Base-by-base conservation (phyloP, 1,140 invertebrate species). In the Whitmania pigra region DNA sequence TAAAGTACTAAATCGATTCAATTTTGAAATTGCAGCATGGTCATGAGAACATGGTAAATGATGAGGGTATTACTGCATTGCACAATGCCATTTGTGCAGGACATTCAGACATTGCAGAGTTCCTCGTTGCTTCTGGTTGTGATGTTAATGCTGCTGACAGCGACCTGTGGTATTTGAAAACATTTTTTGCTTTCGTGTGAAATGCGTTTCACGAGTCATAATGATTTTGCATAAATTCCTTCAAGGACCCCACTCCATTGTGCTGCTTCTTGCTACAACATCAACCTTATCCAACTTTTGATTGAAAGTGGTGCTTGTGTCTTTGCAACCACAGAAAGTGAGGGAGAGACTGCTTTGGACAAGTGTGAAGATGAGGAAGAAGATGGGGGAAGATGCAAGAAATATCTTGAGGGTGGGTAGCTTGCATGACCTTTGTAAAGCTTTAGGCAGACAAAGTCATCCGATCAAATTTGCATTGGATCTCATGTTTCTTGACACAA, bases 31-130 rank as follows among this genome's bases (percentile, higher is more conserved):
- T 49, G 15, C 27, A 68, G 40, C 36, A 31, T 25, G 40, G 40
- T 22, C 67, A 68, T 18, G 18, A 93, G 29, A 95, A 92, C 82
- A 90, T 91, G n/a, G 90, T 93, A 22, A 98, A 97, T 83, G 94
- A 88, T 87, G 97, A 88, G 88, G 96, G 83, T 11, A 98, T 99
- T 76, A 99, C 97, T 2, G 96, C 97, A 43, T 85, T 99, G 67
- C 97, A 99, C 82, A 99, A 99, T 84, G 95, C 96, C 76, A 98
- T 99, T 78, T 99, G 96, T 84, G 96, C 97, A 6, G 94, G 95
- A 29, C 95, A 99, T 82, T 91, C 96, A 81, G 90, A 94, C 69
- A 97, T 99, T 91, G 88, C 97, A 86, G 88, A 89, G 74, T 83
- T 99, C 7, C 85, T 99, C 20, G 83, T 98, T 55, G 90, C 95